phyloP scores from a whole-genome alignment of 2,888 invertebrate genomes.

The Habrosyne pyritoides region DNA sequence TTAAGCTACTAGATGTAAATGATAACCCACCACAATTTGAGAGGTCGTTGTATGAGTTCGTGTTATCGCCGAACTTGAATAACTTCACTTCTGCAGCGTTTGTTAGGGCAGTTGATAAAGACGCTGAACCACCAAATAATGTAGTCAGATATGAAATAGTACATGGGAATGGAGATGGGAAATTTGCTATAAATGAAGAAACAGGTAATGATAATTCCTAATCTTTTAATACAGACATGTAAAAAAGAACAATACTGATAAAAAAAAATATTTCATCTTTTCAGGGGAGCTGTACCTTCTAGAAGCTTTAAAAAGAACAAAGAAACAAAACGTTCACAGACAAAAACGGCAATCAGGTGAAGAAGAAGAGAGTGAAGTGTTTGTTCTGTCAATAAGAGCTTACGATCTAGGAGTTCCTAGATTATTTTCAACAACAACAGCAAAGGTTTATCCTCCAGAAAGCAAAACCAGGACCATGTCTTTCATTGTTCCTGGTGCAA shows the following conservation, averaged over 20 bases:
- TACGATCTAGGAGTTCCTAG: slow-evolving; percentile 94
- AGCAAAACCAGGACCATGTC: slow-evolving; percentile 89
- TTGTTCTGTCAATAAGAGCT: slow-evolving; percentile 89
- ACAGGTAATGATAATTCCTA: slow-evolving; percentile 80
- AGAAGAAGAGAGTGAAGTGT: slow-evolving; percentile 79
- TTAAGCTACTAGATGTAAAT: slow-evolving; percentile 91
- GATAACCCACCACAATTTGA: slow-evolving; percentile 95
- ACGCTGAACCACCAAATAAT: slow-evolving; percentile 93
- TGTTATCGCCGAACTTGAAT: slow-evolving; percentile 88
- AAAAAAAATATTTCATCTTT: slow-evolving; percentile 27
- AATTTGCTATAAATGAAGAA: slow-evolving; percentile 89
- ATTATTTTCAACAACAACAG: slow-evolving; percentile 87
- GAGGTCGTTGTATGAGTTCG: slow-evolving; percentile 90
- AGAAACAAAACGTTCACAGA: slow-evolving; percentile 68
- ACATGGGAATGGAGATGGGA: slow-evolving; percentile 89
- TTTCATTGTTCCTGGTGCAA: slow-evolving; percentile 91
- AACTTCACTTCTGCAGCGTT: slow-evolving; percentile 91
- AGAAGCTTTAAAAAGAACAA: slow-evolving; percentile 75
- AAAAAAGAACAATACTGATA: background rate
- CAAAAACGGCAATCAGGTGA: slow-evolving; percentile 76
- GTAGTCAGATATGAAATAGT: slow-evolving; percentile 92
- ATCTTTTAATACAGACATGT: background rate
- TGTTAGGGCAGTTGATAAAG: slow-evolving; percentile 92
- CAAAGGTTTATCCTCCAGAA: slow-evolving; percentile 91
- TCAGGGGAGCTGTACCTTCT: slow-evolving; percentile 86